Conservation (phyloP, 2,888 invertebrate species). For the Euzophera pinguis region DNA sequence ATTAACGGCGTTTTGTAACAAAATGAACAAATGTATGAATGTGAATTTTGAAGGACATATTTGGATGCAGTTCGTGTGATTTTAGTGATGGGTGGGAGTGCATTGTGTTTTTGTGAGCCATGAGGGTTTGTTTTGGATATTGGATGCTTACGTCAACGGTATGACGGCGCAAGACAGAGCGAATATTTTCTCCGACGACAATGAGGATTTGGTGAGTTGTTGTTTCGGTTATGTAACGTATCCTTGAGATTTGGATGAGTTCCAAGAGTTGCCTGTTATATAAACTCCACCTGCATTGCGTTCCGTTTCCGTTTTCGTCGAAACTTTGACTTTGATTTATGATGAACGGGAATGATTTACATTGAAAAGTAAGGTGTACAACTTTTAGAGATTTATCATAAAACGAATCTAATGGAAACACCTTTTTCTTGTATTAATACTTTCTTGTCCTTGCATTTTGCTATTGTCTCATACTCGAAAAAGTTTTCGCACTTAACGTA, state of each 20-base stretch:
- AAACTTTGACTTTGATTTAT: background rate
- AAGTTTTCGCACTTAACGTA: too few species aligned
- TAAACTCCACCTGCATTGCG: slow-evolving; percentile 42
- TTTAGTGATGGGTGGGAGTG: slow-evolving; percentile 46
- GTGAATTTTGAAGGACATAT: slow-evolving; percentile 20
- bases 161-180: slow-evolving; percentile 70
- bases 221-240: slow-evolving; percentile 37
- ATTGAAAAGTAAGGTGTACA: background rate
- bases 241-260: slow-evolving; percentile 47
- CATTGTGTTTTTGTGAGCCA: slow-evolving; percentile 59
- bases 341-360: background rate
- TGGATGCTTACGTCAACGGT: slow-evolving; percentile 45
- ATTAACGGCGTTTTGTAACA: slow-evolving; percentile 1
- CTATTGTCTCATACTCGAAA: too few species aligned
- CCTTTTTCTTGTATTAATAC: too few species aligned
- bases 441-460: too few species aligned
- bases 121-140: slow-evolving; percentile 51
- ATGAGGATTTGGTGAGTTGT: slow-evolving; percentile 68
- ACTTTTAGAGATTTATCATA: too few species aligned
- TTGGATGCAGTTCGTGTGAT: slow-evolving; percentile 73
- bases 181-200: slow-evolving; percentile 69
- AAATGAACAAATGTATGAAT: slow-evolving; percentile 9
- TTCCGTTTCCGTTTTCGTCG: slow-evolving; percentile 19
- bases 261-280: slow-evolving; percentile 46
- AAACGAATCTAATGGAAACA: too few species aligned